Percentiles rank a stretch among this genome's conserved stretches.
phyloP scores from a whole-genome alignment of 1,140 invertebrate species.

The Drosophila orosa region DNA sequence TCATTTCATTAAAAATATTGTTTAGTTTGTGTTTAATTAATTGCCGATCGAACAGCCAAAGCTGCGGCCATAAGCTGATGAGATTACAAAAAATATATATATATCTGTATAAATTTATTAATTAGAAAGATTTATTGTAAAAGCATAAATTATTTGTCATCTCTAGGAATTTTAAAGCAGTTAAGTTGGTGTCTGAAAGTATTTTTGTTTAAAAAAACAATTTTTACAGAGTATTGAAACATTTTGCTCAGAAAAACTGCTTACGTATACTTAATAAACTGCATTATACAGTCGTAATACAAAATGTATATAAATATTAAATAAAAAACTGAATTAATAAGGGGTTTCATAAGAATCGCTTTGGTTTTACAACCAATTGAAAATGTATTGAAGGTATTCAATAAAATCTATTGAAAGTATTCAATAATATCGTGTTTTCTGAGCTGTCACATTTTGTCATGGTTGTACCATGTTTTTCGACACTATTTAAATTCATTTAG shows the following conservation, averaged over 20 bases:
- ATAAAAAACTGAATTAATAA: too few species aligned
- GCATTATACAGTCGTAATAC: too few species aligned
- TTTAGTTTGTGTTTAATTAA: slow-evolving; percentile 81
- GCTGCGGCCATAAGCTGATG: slow-evolving; percentile 48
- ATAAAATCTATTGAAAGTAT: background rate
- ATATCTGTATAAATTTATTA: too few species aligned
- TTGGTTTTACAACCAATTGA: background rate
- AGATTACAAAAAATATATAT: slow-evolving; percentile 8
- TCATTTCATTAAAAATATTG: slow-evolving; percentile 82
- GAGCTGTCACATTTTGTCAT: background rate
- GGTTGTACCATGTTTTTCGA: too few species aligned
- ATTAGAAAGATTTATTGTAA: slow-evolving; percentile 1
- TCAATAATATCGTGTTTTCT: background rate
- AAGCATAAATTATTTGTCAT: background rate
- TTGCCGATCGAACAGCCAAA: slow-evolving; percentile 58
- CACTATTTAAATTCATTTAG: background rate
- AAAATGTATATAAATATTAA: too few species aligned
- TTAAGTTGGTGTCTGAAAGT: background rate
- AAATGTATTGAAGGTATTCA: background rate
- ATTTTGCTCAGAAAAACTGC: too few species aligned
- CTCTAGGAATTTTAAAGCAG: too few species aligned
- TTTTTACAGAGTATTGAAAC: background rate
- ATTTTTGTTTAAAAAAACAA: background rate
- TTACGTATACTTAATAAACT: too few species aligned
- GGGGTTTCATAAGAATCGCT: too few species aligned